Evolutionary conservation across 1,140 invertebrate species (phyloP), one percentile per base, ranked within the genome.

Genomic region (Drosophila nannoptera): DNA sequence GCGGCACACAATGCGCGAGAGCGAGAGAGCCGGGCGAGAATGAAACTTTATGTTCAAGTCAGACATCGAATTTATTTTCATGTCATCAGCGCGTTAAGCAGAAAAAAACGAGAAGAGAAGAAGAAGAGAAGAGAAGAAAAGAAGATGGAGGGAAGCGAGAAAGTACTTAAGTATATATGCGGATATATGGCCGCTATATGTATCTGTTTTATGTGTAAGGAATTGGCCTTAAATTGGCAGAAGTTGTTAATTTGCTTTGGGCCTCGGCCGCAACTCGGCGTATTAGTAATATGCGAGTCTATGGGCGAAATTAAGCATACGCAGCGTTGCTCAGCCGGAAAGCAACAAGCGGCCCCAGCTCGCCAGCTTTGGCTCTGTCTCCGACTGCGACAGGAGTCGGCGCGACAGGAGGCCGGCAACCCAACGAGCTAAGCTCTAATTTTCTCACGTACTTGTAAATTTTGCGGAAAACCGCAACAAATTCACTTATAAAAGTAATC

Each of bases 371-470:
- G 22, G 22, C 22, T 22, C 22, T 22, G 22, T 22, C 22, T 22
- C 22, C 3, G 22, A 22, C 22, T 22, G 22, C 22, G n/a, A n/a
- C n/a, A n/a, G n/a, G n/a, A n/a, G n/a, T n/a, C n/a, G 22, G 7
- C 29, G 40, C 12, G 46, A 9, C 42, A 67, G 50, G 22, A 48
- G 40, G 2, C 46, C 12, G 7, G n/a, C 38, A 38, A 50, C 31
- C 63, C 63, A 75, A 74, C 61, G 72, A 78, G 81, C 81, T 86
- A 86, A 86, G 82, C 81, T 77, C 81, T 86, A 86, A 86, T 86
- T 86, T 86, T 86, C 81, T 86, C 81, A 86, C 81, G 81, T 86
- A 86, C 81, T 86, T 86, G 81, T 86, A 86, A 86, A 86, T 86
- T 86, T 86, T 86, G 81, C 81, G 81, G 81, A 86, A 86, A 86